Base-by-base conservation (phyloP, 2,797 vertebrate genomes). In the Anabas testudineus region DNA sequence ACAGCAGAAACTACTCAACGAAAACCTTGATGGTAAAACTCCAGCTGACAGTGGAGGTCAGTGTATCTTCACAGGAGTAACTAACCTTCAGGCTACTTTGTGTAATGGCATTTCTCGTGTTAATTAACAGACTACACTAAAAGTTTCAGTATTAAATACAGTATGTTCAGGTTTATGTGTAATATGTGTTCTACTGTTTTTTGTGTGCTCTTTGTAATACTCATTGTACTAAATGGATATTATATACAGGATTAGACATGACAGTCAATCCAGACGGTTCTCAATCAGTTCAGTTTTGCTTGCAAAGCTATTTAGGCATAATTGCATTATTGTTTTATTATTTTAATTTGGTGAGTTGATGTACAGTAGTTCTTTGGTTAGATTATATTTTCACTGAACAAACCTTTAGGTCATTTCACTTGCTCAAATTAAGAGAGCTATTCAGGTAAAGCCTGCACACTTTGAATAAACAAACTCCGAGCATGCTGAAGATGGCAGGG, bases 11-110 rank as follows among this genome's bases (percentile, higher is more conserved):
- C 58, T 34, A 57, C 37, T 51, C 16, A 85, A 78, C 61, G 54
- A 71, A 80, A 70, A 69, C 61, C 77, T 78, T 71, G 47, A 69
- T 34, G 55, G 47, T 71, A 48, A 67, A 75, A 66, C 60, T 64
- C 39, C 52, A 57, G 37, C 42, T 67, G 64, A 88, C 80, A 82
- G 51, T n/a, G 4, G 54, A 86, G 80, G 86, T 85, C 81, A 79
- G 58, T 13, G 42, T 18, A 57, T 61, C 78, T 74, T 78, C 74
- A 74, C 65, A 56, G 45, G 63, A 58, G 41, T 43, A 54, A 56
- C 62, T 41, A 70, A 36, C 64, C 82, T 84, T 66, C 41, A 43
- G 74, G 79, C 41, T 58, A 61, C 55, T 57, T 32, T 42, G 45
- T 30, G 43, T 30, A 22, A 57, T 41, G 15, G 7, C 2, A 71